These are phyloP conservation scores for Scaptomyza cyrtandrae DNA, from an alignment of 2,888 invertebrate genomes.

Conservation along the genomic window DNA sequence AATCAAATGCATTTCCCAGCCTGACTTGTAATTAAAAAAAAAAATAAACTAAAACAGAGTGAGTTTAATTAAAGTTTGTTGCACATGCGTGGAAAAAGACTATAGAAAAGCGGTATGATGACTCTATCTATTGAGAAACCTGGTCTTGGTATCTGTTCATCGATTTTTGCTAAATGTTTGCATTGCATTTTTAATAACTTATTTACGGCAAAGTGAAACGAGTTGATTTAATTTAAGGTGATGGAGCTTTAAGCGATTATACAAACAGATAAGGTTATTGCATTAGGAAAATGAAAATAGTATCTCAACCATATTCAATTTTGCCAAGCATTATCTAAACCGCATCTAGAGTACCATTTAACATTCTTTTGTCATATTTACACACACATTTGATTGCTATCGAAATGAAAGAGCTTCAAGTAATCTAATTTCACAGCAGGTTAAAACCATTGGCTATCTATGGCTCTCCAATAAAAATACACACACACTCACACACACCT, in stretches of 20 bases:
- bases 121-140: slow-evolving; percentile 38
- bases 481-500: slow-evolving; percentile 5
- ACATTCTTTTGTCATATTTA: slow-evolving; percentile 35
- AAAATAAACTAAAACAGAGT: neutral
- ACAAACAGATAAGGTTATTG: neutral
- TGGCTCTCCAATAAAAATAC: slow-evolving; percentile 36
- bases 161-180: slow-evolving; percentile 38
- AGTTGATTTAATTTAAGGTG: slow-evolving; percentile 17
- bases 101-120: slow-evolving; percentile 40
- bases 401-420: slow-evolving; percentile 21
- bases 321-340: neutral
- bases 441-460: slow-evolving; percentile 39
- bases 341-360: slow-evolving; percentile 9
- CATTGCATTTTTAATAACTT: slow-evolving; percentile 40
- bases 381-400: slow-evolving; percentile 34
- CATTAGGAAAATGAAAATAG: neutral
- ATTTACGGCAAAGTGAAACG: slow-evolving; percentile 9
- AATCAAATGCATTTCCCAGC: slow-evolving; percentile 51
- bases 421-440: slow-evolving; percentile 57
- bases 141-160: slow-evolving; percentile 30
- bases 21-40: slow-evolving; percentile 54
- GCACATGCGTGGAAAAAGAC: slow-evolving; percentile 28
- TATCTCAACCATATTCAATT: slow-evolving; percentile 20
- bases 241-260: neutral
- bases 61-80: slow-evolving; percentile 60